These are phyloP conservation scores for Hapalemur alaotrensis DNA, from an alignment of 2,797 vertebrate genomes.

Conservation along the genomic window DNA sequence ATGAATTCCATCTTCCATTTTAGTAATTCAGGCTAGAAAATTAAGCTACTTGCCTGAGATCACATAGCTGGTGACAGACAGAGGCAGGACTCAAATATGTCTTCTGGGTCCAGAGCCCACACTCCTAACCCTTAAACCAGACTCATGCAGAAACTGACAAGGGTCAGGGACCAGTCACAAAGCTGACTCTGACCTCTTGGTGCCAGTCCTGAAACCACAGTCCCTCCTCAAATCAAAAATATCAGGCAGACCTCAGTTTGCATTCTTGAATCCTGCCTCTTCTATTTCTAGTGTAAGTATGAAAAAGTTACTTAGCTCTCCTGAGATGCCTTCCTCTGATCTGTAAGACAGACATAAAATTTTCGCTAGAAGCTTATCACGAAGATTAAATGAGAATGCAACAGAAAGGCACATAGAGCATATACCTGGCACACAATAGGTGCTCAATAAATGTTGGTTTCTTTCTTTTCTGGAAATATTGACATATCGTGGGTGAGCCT, in stretches of 20 bases:
- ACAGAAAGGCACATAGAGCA: neutral
- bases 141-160: neutral
- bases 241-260: neutral
- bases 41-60: neutral
- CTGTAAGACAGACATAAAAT: neutral
- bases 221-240: neutral
- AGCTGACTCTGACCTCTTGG: neutral
- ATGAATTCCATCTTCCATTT: neutral
- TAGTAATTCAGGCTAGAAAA: neutral
- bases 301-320: neutral
- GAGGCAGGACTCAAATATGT: neutral
- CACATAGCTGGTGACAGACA: neutral
- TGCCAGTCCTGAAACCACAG: neutral
- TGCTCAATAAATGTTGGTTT: conserved; percentile 5
- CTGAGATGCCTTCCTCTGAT: neutral
- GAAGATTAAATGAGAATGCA: neutral
- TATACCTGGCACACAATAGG: neutral
- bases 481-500: neutral
- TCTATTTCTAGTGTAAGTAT: neutral
- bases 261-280: neutral
- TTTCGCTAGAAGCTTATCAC: neutral
- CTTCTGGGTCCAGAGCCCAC: neutral
- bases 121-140: neutral
- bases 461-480: conserved; percentile 6
- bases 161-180: neutral